phyloP scores from a whole-genome alignment of 2,888 invertebrate genomes.

The Nineta flava region DNA sequence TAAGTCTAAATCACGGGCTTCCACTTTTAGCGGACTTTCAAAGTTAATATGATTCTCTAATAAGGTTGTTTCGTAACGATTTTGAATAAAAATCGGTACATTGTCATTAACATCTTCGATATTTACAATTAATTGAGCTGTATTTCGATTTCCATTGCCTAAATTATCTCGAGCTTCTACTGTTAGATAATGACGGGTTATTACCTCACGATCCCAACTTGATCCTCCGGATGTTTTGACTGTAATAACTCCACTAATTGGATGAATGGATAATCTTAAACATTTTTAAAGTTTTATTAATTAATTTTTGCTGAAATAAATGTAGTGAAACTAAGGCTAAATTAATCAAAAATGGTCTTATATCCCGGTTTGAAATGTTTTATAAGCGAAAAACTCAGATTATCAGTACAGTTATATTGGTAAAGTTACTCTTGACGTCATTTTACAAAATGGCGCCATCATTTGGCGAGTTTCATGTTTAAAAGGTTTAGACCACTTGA shows the following conservation, averaged over 20 bases:
- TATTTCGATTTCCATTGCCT: constrained; percentile 70
- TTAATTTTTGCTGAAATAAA: background rate
- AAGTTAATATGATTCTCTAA: constrained; percentile 69
- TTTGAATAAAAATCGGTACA: constrained; percentile 67
- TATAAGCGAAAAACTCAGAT: too few relatives aligned
- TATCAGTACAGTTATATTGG: too few relatives aligned
- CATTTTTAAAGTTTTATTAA: background rate
- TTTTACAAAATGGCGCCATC: too few relatives aligned
- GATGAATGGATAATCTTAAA: constrained; percentile 60
- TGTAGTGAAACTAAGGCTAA: too few relatives aligned
- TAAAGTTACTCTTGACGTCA: too few relatives aligned
- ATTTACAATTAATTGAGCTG: constrained; percentile 66
- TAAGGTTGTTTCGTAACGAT: constrained; percentile 66
- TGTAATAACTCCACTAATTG: constrained; percentile 68
- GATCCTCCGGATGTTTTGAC: constrained; percentile 59
- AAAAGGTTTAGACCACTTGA: too few relatives aligned
- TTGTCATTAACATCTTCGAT: constrained; percentile 84
- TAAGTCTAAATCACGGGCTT: constrained; percentile 72
- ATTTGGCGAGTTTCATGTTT: too few relatives aligned
- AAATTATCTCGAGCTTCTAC: constrained; percentile 82
- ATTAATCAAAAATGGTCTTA: too few relatives aligned
- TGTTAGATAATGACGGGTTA: constrained; percentile 68
- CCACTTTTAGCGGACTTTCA: constrained; percentile 56
- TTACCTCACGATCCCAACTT: constrained; percentile 72
- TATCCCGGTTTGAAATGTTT: too few relatives aligned